Conservation (phyloP, 2,888 invertebrate species). For the Orthosia gothica region DNA sequence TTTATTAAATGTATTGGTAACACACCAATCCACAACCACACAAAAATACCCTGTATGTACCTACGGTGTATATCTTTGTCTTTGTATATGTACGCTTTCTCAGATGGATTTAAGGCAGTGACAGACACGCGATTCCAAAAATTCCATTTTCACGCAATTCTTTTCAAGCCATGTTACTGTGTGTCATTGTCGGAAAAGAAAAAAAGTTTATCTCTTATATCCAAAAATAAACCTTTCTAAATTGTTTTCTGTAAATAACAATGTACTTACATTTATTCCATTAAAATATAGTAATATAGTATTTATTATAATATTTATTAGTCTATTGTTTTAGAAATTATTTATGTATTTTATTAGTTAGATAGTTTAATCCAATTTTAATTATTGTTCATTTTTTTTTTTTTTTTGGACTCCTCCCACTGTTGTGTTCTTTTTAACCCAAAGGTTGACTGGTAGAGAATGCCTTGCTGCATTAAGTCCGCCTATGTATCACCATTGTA, state of each 20-base stretch:
- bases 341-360: too few species aligned
- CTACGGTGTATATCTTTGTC: neutral
- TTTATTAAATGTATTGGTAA: neutral
- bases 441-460: too few species aligned
- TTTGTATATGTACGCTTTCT: conserved; percentile 28
- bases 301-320: too few species aligned
- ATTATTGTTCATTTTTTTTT: too few species aligned
- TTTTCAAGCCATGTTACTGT: conserved; percentile 36
- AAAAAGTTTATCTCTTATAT: conserved; percentile 35
- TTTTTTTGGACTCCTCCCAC: too few species aligned
- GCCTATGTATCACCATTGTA: too few species aligned
- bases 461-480: too few species aligned
- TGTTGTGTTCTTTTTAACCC: too few species aligned
- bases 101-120: conserved; percentile 37
- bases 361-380: too few species aligned
- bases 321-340: too few species aligned
- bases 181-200: conserved; percentile 38
- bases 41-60: conserved; percentile 1
- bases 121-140: conserved; percentile 52
- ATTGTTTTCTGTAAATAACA: conserved; percentile 8
- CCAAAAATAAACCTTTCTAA: conserved; percentile 11
- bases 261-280: neutral
- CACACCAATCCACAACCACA: conserved; percentile 14
- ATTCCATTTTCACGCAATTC: conserved; percentile 48
- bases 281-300: too few species aligned